Base-by-base conservation (phyloP, 1,140 invertebrate species). In the Asbolus verrucosus region DNA sequence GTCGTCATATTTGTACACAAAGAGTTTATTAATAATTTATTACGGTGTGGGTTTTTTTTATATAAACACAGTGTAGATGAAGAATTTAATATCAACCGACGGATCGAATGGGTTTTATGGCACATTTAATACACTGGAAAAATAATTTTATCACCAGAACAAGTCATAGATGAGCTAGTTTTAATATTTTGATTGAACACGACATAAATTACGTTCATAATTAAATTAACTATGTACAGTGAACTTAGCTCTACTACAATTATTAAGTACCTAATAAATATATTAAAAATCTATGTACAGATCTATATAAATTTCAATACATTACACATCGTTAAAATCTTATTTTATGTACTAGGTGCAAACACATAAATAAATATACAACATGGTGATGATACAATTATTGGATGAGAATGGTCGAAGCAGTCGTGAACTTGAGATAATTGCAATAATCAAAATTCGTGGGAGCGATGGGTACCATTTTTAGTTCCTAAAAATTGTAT, bases 221-320 rank as follows among this genome's bases (percentile, higher is more conserved):
- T 46, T 63, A 65, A 61, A 70, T 54, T 65, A 69, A 69, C 43
- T 63, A 70, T 70, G 36, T 61, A 70, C 68, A 70, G 63, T 19
- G 59, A 38, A 54, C 46, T 54, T 54, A 65, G 39, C 68, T 70
- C 39, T 54, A 54, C 54, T 41, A 62, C 41, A 50, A 39, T 18
- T 60, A 60, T 63, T 66, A 66, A 66, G 63, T 66, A 69, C 54
- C 21, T 63, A 61, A 31, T 61, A 68, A 72, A 72, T 74, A 74
- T 74, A 72, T 72, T 72, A 74, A 75, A 73, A 75, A 69, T 59
- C 65, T 75, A 75, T 75, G 41, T 75, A 75, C 70, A 69, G 21
- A 60, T 69, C 54, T 71, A 71, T 74, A 67, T 69, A 71, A 71
- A 74, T 74, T 69, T 50, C 8, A 39, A 46, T 30, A 50, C 39